Conservation (phyloP, 92 coral and sea anemone genomes). For the Zoanthus gigantus region DNA sequence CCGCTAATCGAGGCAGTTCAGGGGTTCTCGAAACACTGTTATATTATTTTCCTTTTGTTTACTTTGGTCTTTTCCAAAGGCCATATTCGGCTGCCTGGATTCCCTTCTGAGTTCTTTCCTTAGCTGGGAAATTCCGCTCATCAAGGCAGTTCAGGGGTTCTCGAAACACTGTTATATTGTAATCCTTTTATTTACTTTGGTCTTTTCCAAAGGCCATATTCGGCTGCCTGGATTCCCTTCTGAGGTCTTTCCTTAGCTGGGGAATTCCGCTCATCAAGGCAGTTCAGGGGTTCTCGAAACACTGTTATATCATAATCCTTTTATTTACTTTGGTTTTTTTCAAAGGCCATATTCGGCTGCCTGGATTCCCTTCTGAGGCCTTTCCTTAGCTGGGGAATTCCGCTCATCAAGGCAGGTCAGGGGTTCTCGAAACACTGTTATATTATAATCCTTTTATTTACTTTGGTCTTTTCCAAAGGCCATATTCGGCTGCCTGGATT, state of each 20-base stretch:
- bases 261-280: conserved; percentile 50
- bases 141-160: conserved; percentile 42
- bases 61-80: conserved; percentile 13
- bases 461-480: conserved; percentile 17
- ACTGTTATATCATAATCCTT: conserved; percentile 9
- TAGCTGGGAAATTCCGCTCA: conserved; percentile 52
- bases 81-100: conserved; percentile 22
- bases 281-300: conserved; percentile 84
- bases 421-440: conserved; percentile 45
- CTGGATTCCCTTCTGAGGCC: conserved; percentile 26
- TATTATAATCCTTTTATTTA: background rate
- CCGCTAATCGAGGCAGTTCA: conserved; percentile 10
- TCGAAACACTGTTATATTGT: conserved; percentile 45
- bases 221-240: conserved; percentile 40
- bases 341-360: conserved; percentile 40
- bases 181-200: background rate
- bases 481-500: conserved; percentile 20
- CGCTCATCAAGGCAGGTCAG: conserved; percentile 32
- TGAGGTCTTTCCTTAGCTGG: conserved; percentile 77
- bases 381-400: conserved; percentile 19
- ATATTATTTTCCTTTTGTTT: background rate
- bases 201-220: conserved; percentile 17
- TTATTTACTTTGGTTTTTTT: background rate
- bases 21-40: conserved; percentile 59
- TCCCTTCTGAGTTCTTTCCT: conserved; percentile 73